phyloP scores from a whole-genome alignment of 2,888 invertebrate genomes.

The Mantis religiosa region DNA sequence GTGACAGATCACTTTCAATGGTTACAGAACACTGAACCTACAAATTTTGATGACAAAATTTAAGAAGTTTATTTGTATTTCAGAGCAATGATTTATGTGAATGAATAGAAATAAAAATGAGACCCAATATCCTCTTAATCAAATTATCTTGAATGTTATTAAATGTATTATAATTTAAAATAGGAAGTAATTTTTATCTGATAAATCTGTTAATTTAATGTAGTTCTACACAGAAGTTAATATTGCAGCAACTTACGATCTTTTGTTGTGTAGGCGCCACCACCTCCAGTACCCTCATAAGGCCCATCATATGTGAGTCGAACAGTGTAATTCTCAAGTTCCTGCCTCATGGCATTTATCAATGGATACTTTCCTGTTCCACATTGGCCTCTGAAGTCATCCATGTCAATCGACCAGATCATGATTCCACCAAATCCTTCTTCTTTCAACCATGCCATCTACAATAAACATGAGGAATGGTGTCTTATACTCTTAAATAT shows the following conservation, averaged over 20 bases:
- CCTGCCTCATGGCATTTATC: constrained; percentile 80
- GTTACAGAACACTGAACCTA: too few relatives aligned
- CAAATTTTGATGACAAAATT: too few relatives aligned
- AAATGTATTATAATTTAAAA: too few relatives aligned
- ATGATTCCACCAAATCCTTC: constrained; percentile 94
- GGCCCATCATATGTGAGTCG: constrained; percentile 81
- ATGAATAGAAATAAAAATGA: too few relatives aligned
- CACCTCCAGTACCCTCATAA: constrained; percentile 64
- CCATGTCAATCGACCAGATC: constrained; percentile 97
- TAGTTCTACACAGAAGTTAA: not conserved
- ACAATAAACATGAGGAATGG: constrained; percentile 28
- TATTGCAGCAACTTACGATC: constrained; percentile 65
- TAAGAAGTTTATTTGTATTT: too few relatives aligned
- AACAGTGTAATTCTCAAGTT: constrained; percentile 77
- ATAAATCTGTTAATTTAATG: too few relatives aligned
- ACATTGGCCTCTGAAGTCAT: constrained; percentile 88
- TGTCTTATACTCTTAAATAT: not conserved
- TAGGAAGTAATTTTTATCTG: too few relatives aligned
- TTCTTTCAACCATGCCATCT: constrained; percentile 92
- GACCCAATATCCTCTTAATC: too few relatives aligned
- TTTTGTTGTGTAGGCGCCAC: constrained; percentile 80
- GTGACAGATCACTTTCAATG: too few relatives aligned
- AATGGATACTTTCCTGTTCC: constrained; percentile 88
- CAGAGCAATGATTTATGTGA: too few relatives aligned
- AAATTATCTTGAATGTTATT: too few relatives aligned